These are phyloP conservation scores for Luffia ferchaultella DNA, from an alignment of 2,888 invertebrate species.

Conservation along the genomic window DNA sequence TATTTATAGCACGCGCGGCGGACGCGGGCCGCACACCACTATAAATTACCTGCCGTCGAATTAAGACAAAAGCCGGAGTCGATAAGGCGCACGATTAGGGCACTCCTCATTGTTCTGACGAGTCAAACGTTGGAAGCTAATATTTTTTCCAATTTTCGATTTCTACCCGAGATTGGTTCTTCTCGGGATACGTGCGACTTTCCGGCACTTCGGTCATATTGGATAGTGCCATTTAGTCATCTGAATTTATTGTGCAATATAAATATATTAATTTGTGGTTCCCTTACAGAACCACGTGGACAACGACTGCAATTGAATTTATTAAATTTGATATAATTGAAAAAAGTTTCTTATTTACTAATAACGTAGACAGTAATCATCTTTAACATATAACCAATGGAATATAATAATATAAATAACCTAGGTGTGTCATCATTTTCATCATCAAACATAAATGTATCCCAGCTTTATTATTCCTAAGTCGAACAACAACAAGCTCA, in stretches of 20 bases:
- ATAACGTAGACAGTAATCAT: not conserved
- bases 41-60: conserved; percentile 55
- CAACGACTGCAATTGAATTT: not conserved
- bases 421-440: no score
- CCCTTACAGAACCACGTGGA: no score
- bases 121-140: conserved; percentile 42
- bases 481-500: no score
- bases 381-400: no score
- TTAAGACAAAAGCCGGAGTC: conserved; percentile 56
- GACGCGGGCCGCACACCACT: conserved; percentile 33
- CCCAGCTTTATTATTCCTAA: no score
- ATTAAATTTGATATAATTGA: not conserved
- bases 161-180: conserved; percentile 31
- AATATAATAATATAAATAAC: no score
- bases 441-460: no score
- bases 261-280: no score
- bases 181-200: not conserved
- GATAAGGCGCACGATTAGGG: conserved; percentile 48
- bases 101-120: conserved; percentile 47
- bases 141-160: conserved; percentile 48
- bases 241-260: no score
- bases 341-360: not conserved
- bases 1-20: conserved; percentile 43
- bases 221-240: no score
- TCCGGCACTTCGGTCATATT: not conserved